phyloP scores from a whole-genome alignment of 2,113 vertebrate genomes.

The Gnathonemus echidnorhynchus region DNA sequence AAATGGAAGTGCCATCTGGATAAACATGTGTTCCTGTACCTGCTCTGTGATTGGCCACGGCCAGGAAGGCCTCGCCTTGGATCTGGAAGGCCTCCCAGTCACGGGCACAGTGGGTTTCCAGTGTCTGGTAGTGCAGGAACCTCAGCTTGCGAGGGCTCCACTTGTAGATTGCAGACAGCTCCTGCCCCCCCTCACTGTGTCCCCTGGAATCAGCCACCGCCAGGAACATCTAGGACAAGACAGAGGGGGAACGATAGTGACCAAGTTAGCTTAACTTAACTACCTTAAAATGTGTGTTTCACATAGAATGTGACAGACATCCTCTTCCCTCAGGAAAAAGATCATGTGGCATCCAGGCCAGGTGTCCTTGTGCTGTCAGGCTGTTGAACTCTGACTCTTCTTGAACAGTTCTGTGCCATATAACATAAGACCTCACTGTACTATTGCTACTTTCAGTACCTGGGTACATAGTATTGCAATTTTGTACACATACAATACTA shows the following conservation, averaged over 20 bases:
- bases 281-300: neutral
- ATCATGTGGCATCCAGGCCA: neutral
- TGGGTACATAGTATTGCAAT: neutral
- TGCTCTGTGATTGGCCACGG: constrained; percentile 90
- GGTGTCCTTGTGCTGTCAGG: neutral
- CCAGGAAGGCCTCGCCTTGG: constrained; percentile 77
- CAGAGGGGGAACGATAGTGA: neutral
- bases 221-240: constrained; percentile 60
- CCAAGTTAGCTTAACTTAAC: neutral
- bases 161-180: constrained; percentile 74
- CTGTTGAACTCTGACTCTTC: neutral
- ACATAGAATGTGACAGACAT: neutral
- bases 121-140: constrained; percentile 72
- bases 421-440: neutral
- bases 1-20: neutral
- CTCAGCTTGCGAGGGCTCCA: constrained; percentile 66
- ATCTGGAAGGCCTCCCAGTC: constrained; percentile 93
- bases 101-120: constrained; percentile 77
- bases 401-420: neutral
- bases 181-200: constrained; percentile 50
- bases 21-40: constrained; percentile 53
- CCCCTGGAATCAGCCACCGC: constrained; percentile 51
- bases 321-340: neutral
- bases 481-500: neutral
- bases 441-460: neutral